These are phyloP conservation scores for Erynnis tages DNA, from an alignment of 2,888 invertebrate genomes.

Conservation along the genomic window DNA sequence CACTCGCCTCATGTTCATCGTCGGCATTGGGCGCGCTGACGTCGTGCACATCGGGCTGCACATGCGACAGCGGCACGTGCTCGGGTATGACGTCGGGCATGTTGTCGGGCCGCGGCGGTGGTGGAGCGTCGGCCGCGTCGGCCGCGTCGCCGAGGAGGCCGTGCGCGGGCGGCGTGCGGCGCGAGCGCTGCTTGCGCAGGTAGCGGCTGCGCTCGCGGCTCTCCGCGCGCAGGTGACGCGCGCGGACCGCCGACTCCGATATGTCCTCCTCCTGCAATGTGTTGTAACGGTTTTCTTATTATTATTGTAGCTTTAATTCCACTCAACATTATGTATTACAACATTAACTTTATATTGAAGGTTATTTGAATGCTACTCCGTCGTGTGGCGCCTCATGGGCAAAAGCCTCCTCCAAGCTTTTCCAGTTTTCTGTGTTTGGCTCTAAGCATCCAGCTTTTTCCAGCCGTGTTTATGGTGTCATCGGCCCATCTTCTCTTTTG, in stretches of 20 bases:
- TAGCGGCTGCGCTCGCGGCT: constrained; percentile 90
- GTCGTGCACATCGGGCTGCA: constrained; percentile 50
- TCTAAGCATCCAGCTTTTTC: no score
- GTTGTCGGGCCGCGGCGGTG: constrained; percentile 27
- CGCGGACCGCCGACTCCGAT: constrained; percentile 86
- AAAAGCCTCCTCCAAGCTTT: no score
- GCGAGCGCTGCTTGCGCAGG: constrained; percentile 59
- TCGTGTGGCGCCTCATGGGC: no score
- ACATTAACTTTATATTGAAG: no score
- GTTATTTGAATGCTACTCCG: no score
- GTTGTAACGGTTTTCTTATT: background rate
- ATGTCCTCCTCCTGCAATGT: constrained; percentile 85
- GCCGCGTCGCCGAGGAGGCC: constrained; percentile 37
- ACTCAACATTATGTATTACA: no score
- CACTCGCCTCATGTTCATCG: constrained; percentile 34
- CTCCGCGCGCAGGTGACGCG: constrained; percentile 90
- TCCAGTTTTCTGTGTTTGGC: no score
- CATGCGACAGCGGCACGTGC: constrained; percentile 55
- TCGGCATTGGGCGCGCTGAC: constrained; percentile 30
- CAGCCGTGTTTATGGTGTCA: no score
- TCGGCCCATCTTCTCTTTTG: no score
- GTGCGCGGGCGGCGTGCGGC: constrained; percentile 36
- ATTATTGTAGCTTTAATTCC: no score
- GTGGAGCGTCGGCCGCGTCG: no score
- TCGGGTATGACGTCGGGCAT: no score